phyloP scores from a whole-genome alignment of 2,888 invertebrate species.

The Piscicola geometra region DNA sequence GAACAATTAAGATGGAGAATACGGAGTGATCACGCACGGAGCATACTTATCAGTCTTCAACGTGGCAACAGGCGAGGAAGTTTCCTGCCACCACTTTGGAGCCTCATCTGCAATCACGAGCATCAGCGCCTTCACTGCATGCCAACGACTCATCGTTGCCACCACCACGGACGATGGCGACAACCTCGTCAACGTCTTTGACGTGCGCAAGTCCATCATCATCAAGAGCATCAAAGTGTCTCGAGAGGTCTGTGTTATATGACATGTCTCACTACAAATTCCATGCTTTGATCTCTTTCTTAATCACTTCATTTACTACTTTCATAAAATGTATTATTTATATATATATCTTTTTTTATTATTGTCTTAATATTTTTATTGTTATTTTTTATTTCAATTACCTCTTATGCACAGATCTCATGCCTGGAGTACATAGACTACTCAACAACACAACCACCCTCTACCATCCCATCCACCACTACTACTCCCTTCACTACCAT shows the following conservation, averaged over 20 bases:
- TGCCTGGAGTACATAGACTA: conserved; percentile 3
- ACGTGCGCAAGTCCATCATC: neutral
- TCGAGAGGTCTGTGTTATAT: neutral
- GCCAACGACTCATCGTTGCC: neutral
- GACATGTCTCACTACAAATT: neutral
- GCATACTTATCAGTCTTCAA: neutral
- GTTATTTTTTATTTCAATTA: no score
- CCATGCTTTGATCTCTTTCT: neutral
- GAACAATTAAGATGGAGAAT: conserved; percentile 1
- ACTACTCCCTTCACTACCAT: neutral
- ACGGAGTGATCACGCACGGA: conserved; percentile 8
- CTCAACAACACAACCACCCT: neutral
- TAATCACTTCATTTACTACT: no score
- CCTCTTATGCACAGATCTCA: neutral
- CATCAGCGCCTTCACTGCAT: neutral
- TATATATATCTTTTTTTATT: no score
- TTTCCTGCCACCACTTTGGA: neutral
- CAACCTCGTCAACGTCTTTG: neutral
- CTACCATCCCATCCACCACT: neutral
- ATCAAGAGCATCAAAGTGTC: neutral
- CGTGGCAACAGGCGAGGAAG: neutral
- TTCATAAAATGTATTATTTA: no score
- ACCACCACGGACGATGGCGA: neutral
- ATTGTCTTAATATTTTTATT: no score
- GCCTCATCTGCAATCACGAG: neutral